Base-by-base conservation (phyloP, 2,797 vertebrate genomes). In the Oreonectes daqikongensis region DNA sequence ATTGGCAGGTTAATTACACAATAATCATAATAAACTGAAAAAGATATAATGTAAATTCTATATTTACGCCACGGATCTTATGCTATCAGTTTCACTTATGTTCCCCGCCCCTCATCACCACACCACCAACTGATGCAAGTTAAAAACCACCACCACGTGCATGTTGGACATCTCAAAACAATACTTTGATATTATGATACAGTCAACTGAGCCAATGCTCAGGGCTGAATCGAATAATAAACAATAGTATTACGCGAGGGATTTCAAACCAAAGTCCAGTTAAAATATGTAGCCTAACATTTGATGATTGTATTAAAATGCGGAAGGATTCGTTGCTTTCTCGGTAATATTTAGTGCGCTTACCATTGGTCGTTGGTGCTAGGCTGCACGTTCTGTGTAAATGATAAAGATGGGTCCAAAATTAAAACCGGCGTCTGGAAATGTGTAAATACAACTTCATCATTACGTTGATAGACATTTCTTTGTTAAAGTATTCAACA, bases 351-450 rank as follows among this genome's bases (percentile, higher is more conserved):
- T 7, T 35, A 46, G 17, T 65, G 38, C 18, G 68, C 74, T 76
- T 76, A 76, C 74, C 74, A 60, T 69, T 12, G 53, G 10, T 50
- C 10, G 48, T 18, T 26, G 40, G 15, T 48, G 52, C 26, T 42
- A 67, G 9, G 30, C 40, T 35, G 15, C 63, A 59, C 26, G 35
- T 14, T 8, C 5, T 9, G 26, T 61, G 40, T 9, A 2, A 60
- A 28, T 35, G 40, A 35, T 35, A 18, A 20, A 32, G 30, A 24
- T 22, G 6, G 2, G n/a, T 28, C 52, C 50, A 20, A 6, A 24
- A 57, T 5, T 0, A 44, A 3, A 22, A 22, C 72, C 50, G 18
- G 61, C 18, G 24, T 75, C 8, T 30, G 18, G 8, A 20, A 2
- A 20, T 44, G 26, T n/a, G 35, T 48, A 42, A 59, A 76, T 32